phyloP scores from a whole-genome alignment of 2,113 vertebrate species.

The Elephas maximus region DNA sequence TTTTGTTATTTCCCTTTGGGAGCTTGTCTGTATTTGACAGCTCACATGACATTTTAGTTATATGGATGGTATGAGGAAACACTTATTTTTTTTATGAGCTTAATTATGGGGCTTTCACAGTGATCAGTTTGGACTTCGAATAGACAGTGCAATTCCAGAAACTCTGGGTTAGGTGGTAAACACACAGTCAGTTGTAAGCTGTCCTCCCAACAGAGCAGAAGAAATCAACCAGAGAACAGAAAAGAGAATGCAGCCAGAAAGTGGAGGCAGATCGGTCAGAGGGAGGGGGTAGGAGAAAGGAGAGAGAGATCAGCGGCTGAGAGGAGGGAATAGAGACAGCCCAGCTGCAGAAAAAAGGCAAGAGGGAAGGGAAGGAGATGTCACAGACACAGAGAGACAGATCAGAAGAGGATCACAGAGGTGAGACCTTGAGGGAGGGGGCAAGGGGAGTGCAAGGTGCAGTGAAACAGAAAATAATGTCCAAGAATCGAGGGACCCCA shows the following conservation, averaged over 20 bases:
- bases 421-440: neutral
- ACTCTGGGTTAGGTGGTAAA: neutral
- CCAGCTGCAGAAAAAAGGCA: neutral
- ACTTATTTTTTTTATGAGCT: constrained; percentile 23
- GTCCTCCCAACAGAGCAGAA: neutral
- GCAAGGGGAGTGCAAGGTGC: fast-evolving
- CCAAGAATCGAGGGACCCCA: neutral
- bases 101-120: constrained; percentile 29
- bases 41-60: constrained; percentile 8
- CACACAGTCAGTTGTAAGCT: neutral
- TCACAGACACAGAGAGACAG: neutral
- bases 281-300: neutral
- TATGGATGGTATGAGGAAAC: neutral
- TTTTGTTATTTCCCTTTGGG: neutral
- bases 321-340: neutral
- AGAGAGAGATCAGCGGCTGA: neutral
- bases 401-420: neutral
- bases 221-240: neutral
- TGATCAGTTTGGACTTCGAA: constrained; percentile 15
- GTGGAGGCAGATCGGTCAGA: neutral
- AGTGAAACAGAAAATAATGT: neutral
- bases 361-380: neutral
- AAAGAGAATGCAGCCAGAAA: neutral
- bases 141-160: constrained; percentile 36
- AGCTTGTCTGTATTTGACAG: constrained; percentile 30